Conservation (phyloP, 1,140 invertebrate species). For the Planococcus citri region DNA sequence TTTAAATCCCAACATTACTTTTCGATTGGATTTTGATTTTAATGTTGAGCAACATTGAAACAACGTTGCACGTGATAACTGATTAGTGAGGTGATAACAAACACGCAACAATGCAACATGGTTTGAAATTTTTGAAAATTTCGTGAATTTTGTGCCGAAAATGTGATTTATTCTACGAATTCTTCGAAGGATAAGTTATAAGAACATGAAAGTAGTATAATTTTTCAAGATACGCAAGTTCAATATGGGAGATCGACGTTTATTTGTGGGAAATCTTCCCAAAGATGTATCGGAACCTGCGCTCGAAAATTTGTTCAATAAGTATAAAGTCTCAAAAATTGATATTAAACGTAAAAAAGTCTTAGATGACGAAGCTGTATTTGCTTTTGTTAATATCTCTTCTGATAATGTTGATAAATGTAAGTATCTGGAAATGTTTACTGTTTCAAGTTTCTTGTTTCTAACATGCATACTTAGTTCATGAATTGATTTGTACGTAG, state of each 20-base stretch:
- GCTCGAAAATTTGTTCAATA: background rate
- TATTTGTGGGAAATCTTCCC: slow-evolving; percentile 1
- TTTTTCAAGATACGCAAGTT: no score
- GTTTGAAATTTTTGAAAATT: no score
- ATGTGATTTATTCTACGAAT: no score
- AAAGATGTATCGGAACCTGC: background rate
- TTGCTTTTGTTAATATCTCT: background rate
- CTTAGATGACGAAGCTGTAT: background rate
- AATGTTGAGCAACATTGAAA: no score
- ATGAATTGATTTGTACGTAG: background rate
- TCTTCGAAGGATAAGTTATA: background rate
- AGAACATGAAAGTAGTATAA: background rate
- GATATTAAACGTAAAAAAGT: background rate
- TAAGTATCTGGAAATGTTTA: background rate
- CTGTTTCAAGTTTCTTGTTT: background rate
- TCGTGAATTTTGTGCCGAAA: no score
- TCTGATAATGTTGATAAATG: background rate
- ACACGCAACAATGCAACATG: no score
- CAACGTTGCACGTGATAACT: no score
- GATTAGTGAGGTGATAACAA: no score
- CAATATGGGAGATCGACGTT: background rate
- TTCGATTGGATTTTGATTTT: no score
- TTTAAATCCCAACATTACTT: no score
- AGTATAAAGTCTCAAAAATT: background rate
- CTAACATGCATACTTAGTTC: background rate